phyloP scores from a whole-genome alignment of 2,888 invertebrate genomes.

The Philopedon plagiatum region DNA sequence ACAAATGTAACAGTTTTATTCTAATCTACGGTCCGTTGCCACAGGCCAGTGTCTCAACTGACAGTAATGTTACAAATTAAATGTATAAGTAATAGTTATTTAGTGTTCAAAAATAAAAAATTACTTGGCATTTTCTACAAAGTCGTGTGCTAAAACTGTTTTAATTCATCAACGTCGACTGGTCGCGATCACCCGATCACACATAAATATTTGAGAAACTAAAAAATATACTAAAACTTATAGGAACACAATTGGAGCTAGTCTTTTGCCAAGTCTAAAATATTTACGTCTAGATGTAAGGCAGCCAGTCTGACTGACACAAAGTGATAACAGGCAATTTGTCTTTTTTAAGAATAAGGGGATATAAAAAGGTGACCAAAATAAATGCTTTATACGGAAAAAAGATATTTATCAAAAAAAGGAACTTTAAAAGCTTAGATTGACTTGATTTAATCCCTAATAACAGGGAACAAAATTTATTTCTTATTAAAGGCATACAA shows the following conservation, averaged over 20 bases:
- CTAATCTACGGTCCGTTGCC: neutral
- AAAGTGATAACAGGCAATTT: neutral
- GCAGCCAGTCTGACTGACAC: neutral
- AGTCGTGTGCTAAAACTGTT: neutral
- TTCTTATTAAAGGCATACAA: too few relatives aligned
- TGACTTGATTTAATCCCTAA: too few relatives aligned
- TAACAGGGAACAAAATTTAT: too few relatives aligned
- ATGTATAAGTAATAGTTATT: neutral
- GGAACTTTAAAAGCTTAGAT: too few relatives aligned
- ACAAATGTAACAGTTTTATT: neutral
- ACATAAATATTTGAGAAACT: neutral
- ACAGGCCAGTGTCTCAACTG: neutral
- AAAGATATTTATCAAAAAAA: too few relatives aligned
- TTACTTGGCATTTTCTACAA: neutral
- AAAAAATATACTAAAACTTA: neutral
- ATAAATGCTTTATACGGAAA: too few relatives aligned
- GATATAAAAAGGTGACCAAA: neutral
- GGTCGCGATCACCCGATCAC: neutral
- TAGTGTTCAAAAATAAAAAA: neutral
- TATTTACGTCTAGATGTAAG: neutral
- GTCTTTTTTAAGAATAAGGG: neutral
- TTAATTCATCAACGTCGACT: constrained; percentile 1
- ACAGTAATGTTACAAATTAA: neutral
- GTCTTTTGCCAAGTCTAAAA: constrained; percentile 6
- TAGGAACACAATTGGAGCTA: neutral